Evolutionary conservation across 2,113 vertebrate species (phyloP).

Genomic region (Saguinus midas): DNA sequence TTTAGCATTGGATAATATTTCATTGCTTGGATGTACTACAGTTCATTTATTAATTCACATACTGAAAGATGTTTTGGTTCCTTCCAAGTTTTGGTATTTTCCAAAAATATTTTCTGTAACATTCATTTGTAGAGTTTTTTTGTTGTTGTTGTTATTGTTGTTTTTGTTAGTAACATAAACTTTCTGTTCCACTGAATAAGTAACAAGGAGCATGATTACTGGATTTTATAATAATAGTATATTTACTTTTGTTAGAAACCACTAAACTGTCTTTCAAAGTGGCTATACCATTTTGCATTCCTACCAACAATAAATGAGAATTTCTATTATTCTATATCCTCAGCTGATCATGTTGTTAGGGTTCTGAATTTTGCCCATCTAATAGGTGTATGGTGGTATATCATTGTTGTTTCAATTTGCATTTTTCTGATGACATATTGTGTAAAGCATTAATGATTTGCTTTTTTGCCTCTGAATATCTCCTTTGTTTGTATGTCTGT

Average conservation of each 20-base stretch:
- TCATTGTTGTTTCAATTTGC: neutral
- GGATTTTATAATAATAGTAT: neutral
- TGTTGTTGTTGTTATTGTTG: no score
- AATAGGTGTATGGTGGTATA: neutral
- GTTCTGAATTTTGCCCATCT: neutral
- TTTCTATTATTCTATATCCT: neutral
- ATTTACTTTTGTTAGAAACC: neutral
- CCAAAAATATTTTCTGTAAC: neutral
- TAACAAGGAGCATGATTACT: neutral
- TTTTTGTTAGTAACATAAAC: no score
- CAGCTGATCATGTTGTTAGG: neutral
- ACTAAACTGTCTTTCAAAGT: neutral
- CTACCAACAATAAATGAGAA: neutral
- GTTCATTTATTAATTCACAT: neutral
- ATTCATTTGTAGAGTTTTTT: neutral
- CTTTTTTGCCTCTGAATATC: neutral
- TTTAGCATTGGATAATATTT: neutral
- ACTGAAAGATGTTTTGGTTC: neutral
- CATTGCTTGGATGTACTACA: neutral
- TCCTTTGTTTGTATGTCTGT: neutral
- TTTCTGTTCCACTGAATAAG: neutral
- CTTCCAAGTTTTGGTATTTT: neutral
- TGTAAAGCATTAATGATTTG: neutral
- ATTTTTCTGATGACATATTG: neutral
- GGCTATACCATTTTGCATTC: neutral